Conservation (phyloP, 2,113 vertebrate species). For the Spheniscus mendiculus region DNA sequence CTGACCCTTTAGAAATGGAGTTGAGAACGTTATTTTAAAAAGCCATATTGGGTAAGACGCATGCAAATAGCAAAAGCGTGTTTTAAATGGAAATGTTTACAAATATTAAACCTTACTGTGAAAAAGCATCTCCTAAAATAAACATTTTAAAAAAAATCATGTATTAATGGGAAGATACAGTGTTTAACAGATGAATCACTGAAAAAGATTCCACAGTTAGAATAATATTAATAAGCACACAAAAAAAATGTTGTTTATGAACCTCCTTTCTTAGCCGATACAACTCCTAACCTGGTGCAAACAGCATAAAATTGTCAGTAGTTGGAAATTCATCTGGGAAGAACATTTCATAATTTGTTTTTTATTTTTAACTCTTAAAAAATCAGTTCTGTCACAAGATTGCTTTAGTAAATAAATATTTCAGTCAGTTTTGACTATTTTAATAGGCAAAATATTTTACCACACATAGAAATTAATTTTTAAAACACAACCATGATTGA, state of each 20-base stretch:
- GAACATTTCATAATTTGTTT: not conserved
- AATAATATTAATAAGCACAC: not conserved
- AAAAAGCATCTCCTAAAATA: not conserved
- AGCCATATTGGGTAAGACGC: not conserved
- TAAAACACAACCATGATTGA: not conserved
- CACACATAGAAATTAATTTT: not conserved
- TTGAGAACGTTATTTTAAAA: not conserved
- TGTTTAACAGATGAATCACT: not conserved
- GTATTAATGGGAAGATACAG: not conserved
- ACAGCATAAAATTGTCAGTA: not conserved
- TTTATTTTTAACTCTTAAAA: not conserved
- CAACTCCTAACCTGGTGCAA: not conserved
- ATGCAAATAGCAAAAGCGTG: not conserved
- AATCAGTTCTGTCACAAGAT: not conserved
- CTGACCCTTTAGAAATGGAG: not conserved
- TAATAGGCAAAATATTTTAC: not conserved
- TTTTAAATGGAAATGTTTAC: slow-evolving; percentile 15
- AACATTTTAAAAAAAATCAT: not conserved
- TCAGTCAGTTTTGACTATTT: not conserved
- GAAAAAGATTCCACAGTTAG: not conserved
- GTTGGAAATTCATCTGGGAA: not conserved
- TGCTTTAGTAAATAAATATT: not conserved
- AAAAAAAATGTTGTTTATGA: not conserved
- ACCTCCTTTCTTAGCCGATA: not conserved
- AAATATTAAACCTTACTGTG: not conserved